Conservation (phyloP, 2,113 vertebrate species). For the Steatornis caripensis region DNA sequence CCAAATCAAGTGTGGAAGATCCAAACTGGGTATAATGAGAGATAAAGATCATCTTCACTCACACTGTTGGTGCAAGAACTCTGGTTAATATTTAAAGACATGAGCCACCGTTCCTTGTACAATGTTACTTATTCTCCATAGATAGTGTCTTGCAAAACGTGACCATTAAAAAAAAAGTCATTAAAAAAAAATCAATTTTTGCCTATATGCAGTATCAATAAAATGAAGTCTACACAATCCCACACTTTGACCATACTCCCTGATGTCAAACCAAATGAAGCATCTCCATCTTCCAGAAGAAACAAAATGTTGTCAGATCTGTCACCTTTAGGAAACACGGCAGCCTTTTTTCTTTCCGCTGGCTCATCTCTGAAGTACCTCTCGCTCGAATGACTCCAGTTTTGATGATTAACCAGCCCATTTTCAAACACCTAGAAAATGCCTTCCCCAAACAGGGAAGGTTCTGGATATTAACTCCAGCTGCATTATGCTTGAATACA, state of each 20-base stretch:
- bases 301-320: neutral
- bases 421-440: constrained; percentile 19
- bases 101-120: neutral
- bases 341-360: neutral
- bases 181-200: neutral
- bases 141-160: neutral
- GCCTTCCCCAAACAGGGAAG: neutral
- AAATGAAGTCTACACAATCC: neutral
- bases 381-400: neutral
- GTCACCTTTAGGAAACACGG: neutral
- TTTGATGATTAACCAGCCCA: constrained; percentile 32
- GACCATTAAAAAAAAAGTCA: neutral
- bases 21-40: constrained; percentile 35
- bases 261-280: neutral
- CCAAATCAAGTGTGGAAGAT: neutral
- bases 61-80: neutral
- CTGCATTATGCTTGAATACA: neutral
- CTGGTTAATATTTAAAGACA: constrained; percentile 38
- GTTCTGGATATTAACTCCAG: neutral
- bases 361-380: neutral
- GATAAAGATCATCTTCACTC: constrained; percentile 7
- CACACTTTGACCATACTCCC: neutral
- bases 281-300: neutral
- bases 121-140: neutral
- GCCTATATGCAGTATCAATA: neutral